Evolutionary conservation across 2,113 vertebrate genomes (phyloP).

Genomic region (Pogonocichla stellata): DNA sequence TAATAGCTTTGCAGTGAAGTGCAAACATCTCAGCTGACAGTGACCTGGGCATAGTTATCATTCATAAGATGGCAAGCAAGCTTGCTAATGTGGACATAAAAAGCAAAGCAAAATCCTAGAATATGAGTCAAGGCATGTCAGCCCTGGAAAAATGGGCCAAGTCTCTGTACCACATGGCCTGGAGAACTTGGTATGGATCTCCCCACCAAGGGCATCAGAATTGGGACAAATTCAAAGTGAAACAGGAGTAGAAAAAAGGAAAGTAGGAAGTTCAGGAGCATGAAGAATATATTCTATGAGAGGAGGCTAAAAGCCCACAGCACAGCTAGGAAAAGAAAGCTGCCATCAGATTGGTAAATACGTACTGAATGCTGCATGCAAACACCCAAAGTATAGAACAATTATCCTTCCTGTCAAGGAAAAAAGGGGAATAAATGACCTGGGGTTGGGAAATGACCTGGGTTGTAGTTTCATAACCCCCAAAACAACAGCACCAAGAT

Average conservation of each 20-base stretch:
- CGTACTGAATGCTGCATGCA: background rate
- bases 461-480: background rate
- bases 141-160: background rate
- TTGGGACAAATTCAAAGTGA: background rate
- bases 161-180: background rate
- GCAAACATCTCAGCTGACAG: background rate
- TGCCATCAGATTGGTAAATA: background rate
- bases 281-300: background rate
- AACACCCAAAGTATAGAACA: background rate
- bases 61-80: background rate
- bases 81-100: background rate
- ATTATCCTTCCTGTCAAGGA: background rate
- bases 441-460: background rate
- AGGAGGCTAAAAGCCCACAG: background rate
- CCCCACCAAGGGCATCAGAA: background rate
- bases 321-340: background rate
- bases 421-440: background rate
- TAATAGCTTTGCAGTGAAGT: background rate
- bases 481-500: background rate
- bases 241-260: background rate
- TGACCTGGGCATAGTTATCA: background rate
- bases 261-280: background rate
- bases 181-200: background rate
- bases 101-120: background rate
- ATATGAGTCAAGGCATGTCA: background rate